Base-by-base conservation (phyloP, 2,113 vertebrate species). In the Tragelaphus scriptus region DNA sequence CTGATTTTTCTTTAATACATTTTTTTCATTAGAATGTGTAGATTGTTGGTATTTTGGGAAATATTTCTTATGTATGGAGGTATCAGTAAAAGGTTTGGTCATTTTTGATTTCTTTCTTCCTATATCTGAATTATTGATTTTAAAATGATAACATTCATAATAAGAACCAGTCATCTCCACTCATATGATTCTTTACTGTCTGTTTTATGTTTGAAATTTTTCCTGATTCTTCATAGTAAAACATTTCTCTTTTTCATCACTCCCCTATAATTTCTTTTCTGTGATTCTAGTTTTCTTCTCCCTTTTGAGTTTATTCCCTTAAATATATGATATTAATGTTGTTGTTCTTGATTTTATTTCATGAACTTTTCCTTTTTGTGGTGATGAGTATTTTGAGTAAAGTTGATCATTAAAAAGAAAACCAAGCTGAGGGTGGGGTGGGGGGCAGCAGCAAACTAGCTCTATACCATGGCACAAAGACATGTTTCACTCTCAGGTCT, bases 1-100 rank as follows among this genome's bases (percentile, higher is more conserved):
- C 26, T 98, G 2, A 97, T 97, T 58, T 96, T 96, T 63, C 3
- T 16, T 97, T 94, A 92, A 95, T 97, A 95, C 75, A 7, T 47
- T 81, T 95, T 56, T 84, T 51, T 85, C 30, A 8, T 97, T 91
- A 94, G 86, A 88, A 61, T 88, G 90, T 94, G 71, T 84, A 94
- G 30, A 1, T 90, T 1, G 23, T 93, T 87, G 21, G 71, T 92
- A 3, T 77, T 97, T 94, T 82, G 79, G 88, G 56, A n/a, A 51
- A 30, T 47, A 26, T 47, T 94, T 95, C 79, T 36, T 97, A 65
- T 1, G 0, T 2, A 1, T 59, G 32, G 87, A 88, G 0, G 4
- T 85, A 28, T 90, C 95, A 12, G 84, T 93, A 32, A 5, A 88
- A 53, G 44, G 1, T 92, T 25, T 96, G 71, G 56, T 55, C 59